Percentiles rank a stretch among this genome's conserved stretches.
phyloP scores from a whole-genome alignment of 1,140 invertebrate species.

The Drosophila carrolli region DNA sequence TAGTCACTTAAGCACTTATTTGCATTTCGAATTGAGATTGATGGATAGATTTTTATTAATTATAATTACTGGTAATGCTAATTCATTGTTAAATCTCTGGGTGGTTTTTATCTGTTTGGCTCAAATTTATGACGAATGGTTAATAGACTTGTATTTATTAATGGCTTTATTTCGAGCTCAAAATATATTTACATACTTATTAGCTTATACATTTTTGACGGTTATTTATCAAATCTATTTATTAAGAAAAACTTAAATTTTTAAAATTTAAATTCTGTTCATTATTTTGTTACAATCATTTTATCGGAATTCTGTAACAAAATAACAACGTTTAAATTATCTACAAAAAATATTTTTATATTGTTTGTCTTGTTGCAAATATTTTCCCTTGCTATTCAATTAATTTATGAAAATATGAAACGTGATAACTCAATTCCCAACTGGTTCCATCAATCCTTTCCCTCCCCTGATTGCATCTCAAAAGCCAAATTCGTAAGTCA shows the following conservation, averaged over 20 bases:
- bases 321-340: no score
- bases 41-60: constrained; percentile 20
- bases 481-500: constrained; percentile 18
- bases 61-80: constrained; percentile 10
- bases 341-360: no score
- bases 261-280: no score
- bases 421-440: constrained; percentile 22
- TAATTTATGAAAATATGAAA: constrained; percentile 5
- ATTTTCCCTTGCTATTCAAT: neutral
- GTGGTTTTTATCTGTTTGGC: neutral
- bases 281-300: no score
- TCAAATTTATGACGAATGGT: neutral
- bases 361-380: no score
- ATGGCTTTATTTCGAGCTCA: neutral
- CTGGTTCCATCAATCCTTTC: constrained; percentile 3
- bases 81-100: neutral
- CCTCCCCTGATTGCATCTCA: constrained; percentile 4
- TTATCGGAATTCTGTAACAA: no score
- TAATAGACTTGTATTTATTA: neutral
- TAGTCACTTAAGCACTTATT: constrained; percentile 8
- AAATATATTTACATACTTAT: neutral
- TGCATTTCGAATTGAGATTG: constrained; percentile 10
- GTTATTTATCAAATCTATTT: no score
- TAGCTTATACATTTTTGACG: neutral
- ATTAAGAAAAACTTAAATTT: no score